phyloP scores from a whole-genome alignment of 2,113 vertebrate genomes.

The Vulpes ferrilata region DNA sequence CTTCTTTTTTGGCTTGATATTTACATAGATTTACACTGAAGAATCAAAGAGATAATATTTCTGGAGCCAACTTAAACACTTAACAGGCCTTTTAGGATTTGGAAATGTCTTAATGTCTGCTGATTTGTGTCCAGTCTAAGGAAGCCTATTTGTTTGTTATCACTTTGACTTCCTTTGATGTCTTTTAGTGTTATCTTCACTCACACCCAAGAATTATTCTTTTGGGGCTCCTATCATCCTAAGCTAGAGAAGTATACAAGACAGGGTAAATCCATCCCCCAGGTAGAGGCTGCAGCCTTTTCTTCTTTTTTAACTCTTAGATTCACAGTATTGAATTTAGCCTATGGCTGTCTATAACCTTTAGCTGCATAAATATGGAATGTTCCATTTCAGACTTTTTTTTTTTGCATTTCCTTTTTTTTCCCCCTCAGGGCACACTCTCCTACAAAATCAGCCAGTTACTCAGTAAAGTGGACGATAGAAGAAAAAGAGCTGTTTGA shows the following conservation, averaged over 20 bases:
- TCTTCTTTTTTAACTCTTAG: constrained; percentile 15
- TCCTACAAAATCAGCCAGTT: constrained; percentile 88
- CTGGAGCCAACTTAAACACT: not conserved
- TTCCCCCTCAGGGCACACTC: constrained; percentile 83
- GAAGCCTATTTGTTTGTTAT: not conserved
- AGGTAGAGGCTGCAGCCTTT: not conserved
- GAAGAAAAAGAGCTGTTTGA: constrained; percentile 97
- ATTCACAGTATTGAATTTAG: constrained; percentile 60
- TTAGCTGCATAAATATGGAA: constrained; percentile 63
- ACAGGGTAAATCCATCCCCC: not conserved
- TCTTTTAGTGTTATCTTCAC: constrained; percentile 49
- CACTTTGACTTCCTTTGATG: constrained; percentile 30
- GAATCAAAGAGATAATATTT: constrained; percentile 22
- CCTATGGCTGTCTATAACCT: constrained; percentile 59
- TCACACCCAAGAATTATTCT: constrained; percentile 38
- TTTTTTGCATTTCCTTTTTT: constrained; percentile 73
- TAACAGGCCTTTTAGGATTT: constrained; percentile 12
- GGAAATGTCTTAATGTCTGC: not conserved
- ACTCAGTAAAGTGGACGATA: constrained; percentile 92
- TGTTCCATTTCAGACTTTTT: constrained; percentile 76
- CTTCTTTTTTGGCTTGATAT: constrained; percentile 14
- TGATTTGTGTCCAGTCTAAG: not conserved
- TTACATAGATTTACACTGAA: constrained; percentile 23
- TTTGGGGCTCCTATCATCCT: not conserved
- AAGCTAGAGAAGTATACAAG: constrained; percentile 12